Base-by-base conservation (phyloP, 1,140 invertebrate species). In the Drosophila leontia region DNA sequence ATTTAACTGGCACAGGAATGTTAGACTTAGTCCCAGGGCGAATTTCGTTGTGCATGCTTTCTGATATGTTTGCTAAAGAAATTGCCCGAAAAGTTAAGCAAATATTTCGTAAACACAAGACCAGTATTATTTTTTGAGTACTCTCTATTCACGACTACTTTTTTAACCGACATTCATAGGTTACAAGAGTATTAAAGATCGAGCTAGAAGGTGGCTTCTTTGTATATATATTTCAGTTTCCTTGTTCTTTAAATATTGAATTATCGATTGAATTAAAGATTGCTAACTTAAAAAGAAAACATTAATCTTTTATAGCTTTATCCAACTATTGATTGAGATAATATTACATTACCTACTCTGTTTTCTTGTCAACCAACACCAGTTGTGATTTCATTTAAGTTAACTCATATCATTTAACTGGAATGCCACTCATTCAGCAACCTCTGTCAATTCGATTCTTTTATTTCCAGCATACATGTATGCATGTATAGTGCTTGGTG, bases 1-100 rank as follows among this genome's bases (percentile, higher is more conserved):
- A 4, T 34, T 19, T 29, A 70, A 68, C 19, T 55, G 34, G 11
- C 44, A 45, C 42, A 64, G 44, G 44, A 68, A 68, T 65, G 13
- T 34, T 23, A 15, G 19, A 29, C 41, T 42, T 9, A 37, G 53
- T n/a, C 32, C 7, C 17, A 44, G 55, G 32, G 39, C 34, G 9
- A 19, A 47, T 32, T 45, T 47, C 32, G 42, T 37, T 45, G 15
- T 29, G 19, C 29, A 61, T 64, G 13, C 17, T 17, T 23, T 17
- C 53, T 12, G 3, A 42, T 63, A 41, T 41, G 26, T 64, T 42
- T 41, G 7, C 26, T 9, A 32, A 42, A 15, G 15, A 26, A 59
- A 63, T 56, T 37, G 35, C 53, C 35, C 13, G 53, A 56, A 56
- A 56, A 39, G 19, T 26, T 39, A 56, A 6, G 19, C 19, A 56